Evolutionary conservation across 2,888 invertebrate genomes (phyloP).

Genomic region (Pogonocherus hispidulus): DNA sequence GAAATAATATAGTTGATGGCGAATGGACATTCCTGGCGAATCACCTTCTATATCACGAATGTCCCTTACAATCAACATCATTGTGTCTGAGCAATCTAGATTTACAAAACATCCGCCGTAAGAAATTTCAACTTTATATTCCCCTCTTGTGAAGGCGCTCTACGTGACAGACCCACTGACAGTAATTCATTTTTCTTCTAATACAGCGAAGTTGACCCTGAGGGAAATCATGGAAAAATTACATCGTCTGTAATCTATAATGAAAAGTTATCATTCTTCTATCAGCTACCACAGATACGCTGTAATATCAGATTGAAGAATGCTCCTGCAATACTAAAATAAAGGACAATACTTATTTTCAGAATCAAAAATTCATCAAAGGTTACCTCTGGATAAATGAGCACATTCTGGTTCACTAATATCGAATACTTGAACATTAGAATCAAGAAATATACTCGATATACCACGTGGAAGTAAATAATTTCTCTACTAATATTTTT

Average conservation of each 20-base stretch:
- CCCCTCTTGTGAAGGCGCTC: slow-evolving; percentile 10
- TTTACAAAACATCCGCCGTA: slow-evolving; percentile 7
- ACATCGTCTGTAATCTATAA: slow-evolving; percentile 31
- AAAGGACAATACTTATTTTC: neutral
- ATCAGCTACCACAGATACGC: slow-evolving; percentile 9
- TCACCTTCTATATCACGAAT: too few relatives aligned
- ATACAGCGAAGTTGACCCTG: slow-evolving; percentile 24
- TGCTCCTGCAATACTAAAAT: slow-evolving; percentile 6
- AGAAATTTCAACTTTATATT: slow-evolving; percentile 20
- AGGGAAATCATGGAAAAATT: slow-evolving; percentile 31
- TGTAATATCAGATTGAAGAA: slow-evolving; percentile 18
- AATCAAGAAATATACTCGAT: too few relatives aligned
- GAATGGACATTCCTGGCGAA: too few relatives aligned
- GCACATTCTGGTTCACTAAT: too few relatives aligned
- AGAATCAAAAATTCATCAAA: neutral
- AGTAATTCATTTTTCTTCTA: slow-evolving; percentile 33
- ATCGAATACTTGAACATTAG: too few relatives aligned
- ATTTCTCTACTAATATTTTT: too few relatives aligned
- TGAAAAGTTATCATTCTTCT: slow-evolving; percentile 28
- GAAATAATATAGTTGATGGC: too few relatives aligned
- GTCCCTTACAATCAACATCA: too few relatives aligned
- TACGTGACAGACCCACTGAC: slow-evolving; percentile 31
- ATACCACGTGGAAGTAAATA: too few relatives aligned
- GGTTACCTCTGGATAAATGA: neutral
- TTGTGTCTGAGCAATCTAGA: too few relatives aligned